phyloP scores from a whole-genome alignment of 1,140 invertebrate genomes.

The Saccostrea echinata region DNA sequence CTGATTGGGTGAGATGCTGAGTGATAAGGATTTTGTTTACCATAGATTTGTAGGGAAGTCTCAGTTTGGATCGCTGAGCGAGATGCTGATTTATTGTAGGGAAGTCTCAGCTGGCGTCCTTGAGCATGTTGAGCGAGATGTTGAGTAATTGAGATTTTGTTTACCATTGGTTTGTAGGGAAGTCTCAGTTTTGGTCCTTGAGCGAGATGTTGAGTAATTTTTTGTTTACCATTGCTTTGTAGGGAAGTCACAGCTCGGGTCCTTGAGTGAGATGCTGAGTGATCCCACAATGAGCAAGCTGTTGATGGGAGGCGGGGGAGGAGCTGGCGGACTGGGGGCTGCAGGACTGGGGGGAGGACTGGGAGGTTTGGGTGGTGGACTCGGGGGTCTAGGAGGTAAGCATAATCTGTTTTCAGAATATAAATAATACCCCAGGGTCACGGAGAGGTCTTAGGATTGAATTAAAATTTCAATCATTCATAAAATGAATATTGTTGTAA shows the following conservation, averaged over 20 bases:
- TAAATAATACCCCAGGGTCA: not conserved
- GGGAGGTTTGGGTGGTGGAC: not conserved
- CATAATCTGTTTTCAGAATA: not conserved
- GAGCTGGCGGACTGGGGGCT: constrained; percentile 10
- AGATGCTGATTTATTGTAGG: no score
- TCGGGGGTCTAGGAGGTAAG: constrained; percentile 1
- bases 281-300: not conserved
- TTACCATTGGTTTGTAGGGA: not conserved
- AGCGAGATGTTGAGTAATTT: not conserved
- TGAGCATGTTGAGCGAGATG: no score
- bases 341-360: not conserved
- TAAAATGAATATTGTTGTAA: no score
- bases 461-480: no score
- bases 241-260: not conserved
- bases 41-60: not conserved
- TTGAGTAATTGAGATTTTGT: no score
- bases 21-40: no score
- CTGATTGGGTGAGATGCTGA: no score
- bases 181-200: not conserved
- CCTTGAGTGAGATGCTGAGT: not conserved
- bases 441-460: no score
- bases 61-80: not conserved
- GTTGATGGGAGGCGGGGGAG: constrained; percentile 31
- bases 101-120: no score
- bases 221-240: no score